These are phyloP conservation scores for Sinosuthora webbiana DNA, from an alignment of 2,113 vertebrate species.

Conservation along the genomic window DNA sequence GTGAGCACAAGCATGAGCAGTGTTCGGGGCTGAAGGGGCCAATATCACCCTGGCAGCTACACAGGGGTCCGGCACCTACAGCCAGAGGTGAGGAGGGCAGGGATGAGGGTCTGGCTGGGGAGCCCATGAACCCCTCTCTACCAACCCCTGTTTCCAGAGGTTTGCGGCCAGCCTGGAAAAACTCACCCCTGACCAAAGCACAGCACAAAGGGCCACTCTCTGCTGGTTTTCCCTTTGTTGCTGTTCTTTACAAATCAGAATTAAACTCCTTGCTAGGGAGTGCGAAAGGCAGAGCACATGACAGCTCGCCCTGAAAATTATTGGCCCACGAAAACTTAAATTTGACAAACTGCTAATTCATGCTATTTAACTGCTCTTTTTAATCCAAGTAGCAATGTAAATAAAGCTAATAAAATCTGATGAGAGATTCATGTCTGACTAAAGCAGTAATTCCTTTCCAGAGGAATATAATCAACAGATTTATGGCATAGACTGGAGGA, in stretches of 20 bases:
- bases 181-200: background rate
- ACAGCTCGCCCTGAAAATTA: background rate
- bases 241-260: background rate
- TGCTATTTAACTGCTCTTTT: background rate
- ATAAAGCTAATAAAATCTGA: constrained; percentile 49
- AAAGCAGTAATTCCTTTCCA: constrained; percentile 29
- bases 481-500: background rate
- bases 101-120: constrained; percentile 53
- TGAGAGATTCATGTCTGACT: constrained; percentile 19
- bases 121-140: background rate
- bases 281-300: background rate
- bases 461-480: constrained; percentile 16
- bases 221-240: background rate
- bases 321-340: background rate
- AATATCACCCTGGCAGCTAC: constrained; percentile 80
- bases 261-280: background rate
- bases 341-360: constrained; percentile 23
- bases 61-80: constrained; percentile 67
- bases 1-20: constrained; percentile 39
- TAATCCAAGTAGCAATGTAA: constrained; percentile 29
- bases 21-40: constrained; percentile 67
- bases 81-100: constrained; percentile 75
- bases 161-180: constrained; percentile 45
- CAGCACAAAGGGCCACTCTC: background rate
- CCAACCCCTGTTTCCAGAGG: background rate